Conservation (phyloP, 1,140 invertebrate genomes). For the Cephus cinctus region DNA sequence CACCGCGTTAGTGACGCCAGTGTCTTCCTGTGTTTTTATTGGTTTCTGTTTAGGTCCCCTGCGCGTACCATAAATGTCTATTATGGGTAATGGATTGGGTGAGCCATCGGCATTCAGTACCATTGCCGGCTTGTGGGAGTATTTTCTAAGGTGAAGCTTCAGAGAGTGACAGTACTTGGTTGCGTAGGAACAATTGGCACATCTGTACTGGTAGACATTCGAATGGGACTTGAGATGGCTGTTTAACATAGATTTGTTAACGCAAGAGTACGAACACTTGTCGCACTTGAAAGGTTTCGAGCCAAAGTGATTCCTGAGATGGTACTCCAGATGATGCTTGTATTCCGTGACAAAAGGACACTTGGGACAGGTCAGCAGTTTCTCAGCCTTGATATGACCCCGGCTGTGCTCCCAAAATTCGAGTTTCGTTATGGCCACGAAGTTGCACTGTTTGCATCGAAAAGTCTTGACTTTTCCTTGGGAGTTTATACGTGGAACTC, state of each 20-base stretch:
- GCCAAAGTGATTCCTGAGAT: conserved; percentile 91
- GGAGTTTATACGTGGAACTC: conserved; percentile 73
- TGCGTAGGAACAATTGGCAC: conserved; percentile 92
- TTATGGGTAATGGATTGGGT: conserved; percentile 81
- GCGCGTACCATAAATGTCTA: conserved; percentile 87
- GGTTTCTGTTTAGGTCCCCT: conserved; percentile 78
- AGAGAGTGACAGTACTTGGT: conserved; percentile 98
- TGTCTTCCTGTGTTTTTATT: conserved; percentile 14
- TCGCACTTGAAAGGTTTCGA: conserved; percentile 96
- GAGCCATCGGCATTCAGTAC: conserved; percentile 86
- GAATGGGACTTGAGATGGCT: conserved; percentile 98
- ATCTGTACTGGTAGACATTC: conserved; percentile 94
- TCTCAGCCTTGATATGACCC: conserved; percentile 90
- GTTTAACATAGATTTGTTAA: conserved; percentile 99
- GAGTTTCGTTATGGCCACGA: conserved; percentile 80
- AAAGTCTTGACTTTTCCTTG: conserved; percentile 85
- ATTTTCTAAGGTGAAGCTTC: conserved; percentile 93
- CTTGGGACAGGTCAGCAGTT: conserved; percentile 84
- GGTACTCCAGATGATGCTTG: conserved; percentile 98
- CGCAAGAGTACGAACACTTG: conserved; percentile 90
- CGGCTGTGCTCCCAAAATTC: conserved; percentile 93
- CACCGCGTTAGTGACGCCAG: conserved; percentile 20
- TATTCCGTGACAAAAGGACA: conserved; percentile 98
- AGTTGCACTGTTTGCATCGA: conserved; percentile 91
- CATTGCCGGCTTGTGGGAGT: conserved; percentile 81